A percentile compares a stretch with the other conserved stretches of the same genome.
Evolutionary conservation across 2,797 vertebrate genomes (phyloP).

Genomic region (Rhabdophis nuchalis): DNA sequence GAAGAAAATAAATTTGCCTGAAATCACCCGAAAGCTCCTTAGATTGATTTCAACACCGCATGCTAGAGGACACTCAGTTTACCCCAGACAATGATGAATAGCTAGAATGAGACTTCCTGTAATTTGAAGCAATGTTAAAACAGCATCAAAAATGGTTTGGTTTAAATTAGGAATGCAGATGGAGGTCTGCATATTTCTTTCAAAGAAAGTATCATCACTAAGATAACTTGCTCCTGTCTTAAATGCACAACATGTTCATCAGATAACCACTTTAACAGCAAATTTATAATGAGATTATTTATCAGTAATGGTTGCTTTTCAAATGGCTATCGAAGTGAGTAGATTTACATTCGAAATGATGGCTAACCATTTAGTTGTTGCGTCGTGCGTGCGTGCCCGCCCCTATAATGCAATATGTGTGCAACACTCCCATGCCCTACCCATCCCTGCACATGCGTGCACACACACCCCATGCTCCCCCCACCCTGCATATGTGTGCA

Average conservation of each 20-base stretch:
- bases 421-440: no score
- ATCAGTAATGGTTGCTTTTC: background rate
- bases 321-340: background rate
- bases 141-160: background rate
- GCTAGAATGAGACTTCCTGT: background rate
- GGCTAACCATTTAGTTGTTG: no score
- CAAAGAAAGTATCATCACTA: background rate
- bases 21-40: background rate
- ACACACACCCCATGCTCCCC: no score
- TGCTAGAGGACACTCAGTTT: background rate
- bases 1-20: conserved; percentile 3
- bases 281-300: background rate
- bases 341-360: background rate
- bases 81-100: background rate
- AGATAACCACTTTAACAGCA: background rate
- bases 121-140: background rate
- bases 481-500: no score
- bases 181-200: background rate
- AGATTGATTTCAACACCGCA: background rate
- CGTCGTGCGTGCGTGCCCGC: no score
- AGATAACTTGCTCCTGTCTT: background rate
- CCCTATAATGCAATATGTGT: no score
- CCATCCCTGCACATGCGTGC: no score
- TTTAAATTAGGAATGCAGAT: background rate
- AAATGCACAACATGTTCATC: background rate